Evolutionary conservation across 2,113 vertebrate species (phyloP).

Genomic region (Odocoileus virginianus): DNA sequence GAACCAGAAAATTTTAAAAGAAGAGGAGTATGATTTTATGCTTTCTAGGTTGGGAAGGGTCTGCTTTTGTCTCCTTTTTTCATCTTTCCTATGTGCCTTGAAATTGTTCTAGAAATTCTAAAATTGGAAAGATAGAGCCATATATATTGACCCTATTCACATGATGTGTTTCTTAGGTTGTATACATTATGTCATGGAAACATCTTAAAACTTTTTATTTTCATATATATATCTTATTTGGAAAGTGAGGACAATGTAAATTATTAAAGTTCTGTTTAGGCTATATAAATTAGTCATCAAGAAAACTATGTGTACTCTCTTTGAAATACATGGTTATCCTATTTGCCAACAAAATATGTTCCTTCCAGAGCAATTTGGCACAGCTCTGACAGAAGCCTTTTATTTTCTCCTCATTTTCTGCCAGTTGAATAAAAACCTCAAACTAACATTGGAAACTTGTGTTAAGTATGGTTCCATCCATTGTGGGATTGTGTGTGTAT

Average conservation of each 20-base stretch:
- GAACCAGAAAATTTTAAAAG: background rate
- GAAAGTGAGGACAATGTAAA: constrained; percentile 1
- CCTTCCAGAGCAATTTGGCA: constrained; percentile 49
- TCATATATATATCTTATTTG: constrained; percentile 21
- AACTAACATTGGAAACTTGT: constrained; percentile 55
- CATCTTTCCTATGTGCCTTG: constrained; percentile 4
- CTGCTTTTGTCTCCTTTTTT: constrained; percentile 7
- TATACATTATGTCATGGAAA: background rate
- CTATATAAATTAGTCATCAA: background rate
- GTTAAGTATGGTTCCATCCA: constrained; percentile 39
- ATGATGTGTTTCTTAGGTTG: constrained; percentile 30
- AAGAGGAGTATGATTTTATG: background rate
- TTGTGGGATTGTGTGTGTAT: constrained; percentile 5
- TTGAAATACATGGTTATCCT: background rate
- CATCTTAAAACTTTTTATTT: constrained; percentile 40
- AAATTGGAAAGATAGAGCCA: background rate
- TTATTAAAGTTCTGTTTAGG: constrained; percentile 11
- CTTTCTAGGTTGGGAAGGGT: constrained; percentile 41
- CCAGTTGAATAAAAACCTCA: constrained; percentile 49
- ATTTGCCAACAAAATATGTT: background rate
- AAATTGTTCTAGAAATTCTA: constrained; percentile 36
- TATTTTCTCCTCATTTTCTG: constrained; percentile 66
- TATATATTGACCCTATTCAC: background rate
- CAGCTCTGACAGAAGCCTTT: constrained; percentile 26
- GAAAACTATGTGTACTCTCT: background rate